Base-by-base conservation (phyloP, 2,888 invertebrate species). In the Athetis lepigone region DNA sequence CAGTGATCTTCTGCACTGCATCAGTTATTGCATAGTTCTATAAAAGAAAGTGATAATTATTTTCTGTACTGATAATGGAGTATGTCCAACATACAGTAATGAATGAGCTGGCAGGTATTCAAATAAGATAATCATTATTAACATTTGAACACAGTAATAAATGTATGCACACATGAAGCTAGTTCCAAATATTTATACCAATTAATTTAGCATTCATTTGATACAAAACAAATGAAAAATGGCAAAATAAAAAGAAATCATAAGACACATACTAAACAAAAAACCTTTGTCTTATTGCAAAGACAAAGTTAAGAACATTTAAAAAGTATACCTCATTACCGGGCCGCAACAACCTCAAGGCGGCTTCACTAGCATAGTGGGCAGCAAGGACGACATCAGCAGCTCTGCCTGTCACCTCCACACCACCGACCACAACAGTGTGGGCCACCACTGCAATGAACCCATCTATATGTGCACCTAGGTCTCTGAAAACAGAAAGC, bases 371-470 rank as follows among this genome's bases (percentile, higher is more conserved):
- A 43, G 99, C 99, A 94, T 97, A 97, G 90, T 99, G 98, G 1
- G 99, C 99, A 62, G 99, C 99, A 81, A 99, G 94, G 56, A 99
- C 96, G 13, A 98, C 99, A 95, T 99, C 99, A 42, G 99, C 99
- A 88, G 98, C 97, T 65, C 97, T 96, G 7, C 99, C 99, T 13
- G 96, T 97, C 18, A 98, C 97, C 68, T 97, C 97, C 3, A 88
- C 91, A 43, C 97, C 97, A 51, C 98, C 99, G 81, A 99, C 97
- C 57, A 98, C 97, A 73, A 99, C 95, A 5, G 99, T 99, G 91
- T 99, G 99, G 27, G 99, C 99, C 57, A 98, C 99, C 52, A 99
- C 99, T 51, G 99, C 99, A 85, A 99, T 98, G 89, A 99, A 99
- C 37, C 99, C 99, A 96, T 99, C 99, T 87, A 99, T 97, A 89